A percentile compares a stretch with the other conserved stretches of the same genome.
Evolutionary conservation across 2,888 invertebrate genomes (phyloP).

Genomic region (Platycnemis pennipes): DNA sequence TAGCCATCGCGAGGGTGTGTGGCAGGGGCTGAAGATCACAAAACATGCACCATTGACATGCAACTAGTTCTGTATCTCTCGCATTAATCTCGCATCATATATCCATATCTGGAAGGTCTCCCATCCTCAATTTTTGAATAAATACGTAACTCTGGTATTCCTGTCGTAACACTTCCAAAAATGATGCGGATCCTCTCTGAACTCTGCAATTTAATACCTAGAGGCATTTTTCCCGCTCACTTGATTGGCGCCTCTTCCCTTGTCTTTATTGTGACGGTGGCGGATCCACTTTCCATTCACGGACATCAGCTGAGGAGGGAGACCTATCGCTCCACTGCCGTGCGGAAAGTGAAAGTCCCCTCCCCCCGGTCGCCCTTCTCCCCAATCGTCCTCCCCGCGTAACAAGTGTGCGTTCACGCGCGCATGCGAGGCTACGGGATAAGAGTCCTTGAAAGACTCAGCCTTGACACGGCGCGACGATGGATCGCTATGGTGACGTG

Average conservation of each 20-base stretch:
- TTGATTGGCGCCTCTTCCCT: background rate
- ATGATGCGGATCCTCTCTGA: too few relatives aligned
- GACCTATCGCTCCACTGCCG: background rate
- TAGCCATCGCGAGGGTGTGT: too few relatives aligned
- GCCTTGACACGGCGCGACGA: slow-evolving; percentile 41
- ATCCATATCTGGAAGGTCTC: too few relatives aligned
- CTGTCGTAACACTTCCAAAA: too few relatives aligned
- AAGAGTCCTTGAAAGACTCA: slow-evolving; percentile 52
- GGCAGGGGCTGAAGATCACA: too few relatives aligned
- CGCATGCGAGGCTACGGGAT: background rate
- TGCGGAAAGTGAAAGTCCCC: slow-evolving; percentile 7
- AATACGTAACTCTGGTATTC: too few relatives aligned
- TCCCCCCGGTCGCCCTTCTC: background rate
- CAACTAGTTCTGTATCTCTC: too few relatives aligned
- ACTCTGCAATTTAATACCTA: too few relatives aligned
- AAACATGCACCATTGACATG: too few relatives aligned
- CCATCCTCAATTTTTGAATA: too few relatives aligned
- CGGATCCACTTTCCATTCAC: slow-evolving; percentile 4
- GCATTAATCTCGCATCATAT: too few relatives aligned
- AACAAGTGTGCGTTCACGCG: background rate
- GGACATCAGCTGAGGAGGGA: background rate
- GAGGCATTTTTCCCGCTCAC: background rate
- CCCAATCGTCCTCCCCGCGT: background rate
- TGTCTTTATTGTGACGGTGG: slow-evolving; percentile 13
- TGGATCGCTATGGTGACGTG: background rate